Evolutionary conservation across 2,113 vertebrate genomes (phyloP).

Genomic region (Oncorhynchus nerka): DNA sequence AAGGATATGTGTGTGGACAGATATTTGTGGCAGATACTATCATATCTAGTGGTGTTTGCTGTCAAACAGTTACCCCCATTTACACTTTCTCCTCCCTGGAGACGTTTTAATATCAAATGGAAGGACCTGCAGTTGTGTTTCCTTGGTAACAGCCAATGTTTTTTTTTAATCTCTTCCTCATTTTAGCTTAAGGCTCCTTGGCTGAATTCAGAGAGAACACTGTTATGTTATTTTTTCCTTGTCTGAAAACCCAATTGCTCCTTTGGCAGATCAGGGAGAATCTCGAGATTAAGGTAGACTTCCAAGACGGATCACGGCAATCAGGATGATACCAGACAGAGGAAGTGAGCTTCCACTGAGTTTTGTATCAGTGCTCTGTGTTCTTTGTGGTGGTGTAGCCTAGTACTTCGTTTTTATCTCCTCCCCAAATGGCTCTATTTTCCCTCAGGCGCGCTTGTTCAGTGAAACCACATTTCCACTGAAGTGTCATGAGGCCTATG

Average conservation of each 20-base stretch:
- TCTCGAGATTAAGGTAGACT: slow-evolving; percentile 17
- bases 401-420: neutral
- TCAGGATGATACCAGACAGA: slow-evolving; percentile 30
- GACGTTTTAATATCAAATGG: slow-evolving; percentile 21
- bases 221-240: neutral
- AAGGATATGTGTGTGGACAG: neutral
- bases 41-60: slow-evolving; percentile 28
- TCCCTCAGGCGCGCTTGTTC: neutral
- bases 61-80: slow-evolving; percentile 24
- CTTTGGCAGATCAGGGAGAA: slow-evolving; percentile 4
- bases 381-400: neutral
- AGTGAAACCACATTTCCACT: neutral
- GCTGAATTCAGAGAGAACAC: neutral
- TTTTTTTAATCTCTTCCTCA: neutral
- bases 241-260: slow-evolving; percentile 12
- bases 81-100: slow-evolving; percentile 3
- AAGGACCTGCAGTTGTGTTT: slow-evolving; percentile 35
- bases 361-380: neutral
- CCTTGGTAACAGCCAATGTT: slow-evolving; percentile 35
- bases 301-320: slow-evolving; percentile 23
- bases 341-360: neutral
- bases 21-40: neutral
- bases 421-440: neutral
- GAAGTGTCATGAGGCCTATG: neutral
- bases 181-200: neutral